Evolutionary conservation across 2,797 vertebrate species (phyloP).

Genomic region (Oreortyx pictus): DNA sequence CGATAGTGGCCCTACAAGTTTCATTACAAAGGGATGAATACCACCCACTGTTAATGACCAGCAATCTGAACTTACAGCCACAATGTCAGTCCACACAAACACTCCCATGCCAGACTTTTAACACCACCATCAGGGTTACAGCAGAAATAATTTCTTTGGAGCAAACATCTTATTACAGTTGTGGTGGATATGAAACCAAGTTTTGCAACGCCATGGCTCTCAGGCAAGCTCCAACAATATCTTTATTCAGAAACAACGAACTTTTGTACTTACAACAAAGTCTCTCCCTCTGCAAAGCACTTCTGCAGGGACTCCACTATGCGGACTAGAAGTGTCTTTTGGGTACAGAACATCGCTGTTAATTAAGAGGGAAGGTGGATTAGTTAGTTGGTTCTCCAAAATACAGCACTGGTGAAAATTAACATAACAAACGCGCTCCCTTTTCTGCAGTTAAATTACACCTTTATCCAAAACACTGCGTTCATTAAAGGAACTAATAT

Average conservation of each 20-base stretch:
- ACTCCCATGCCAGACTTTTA: background rate
- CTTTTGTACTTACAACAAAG: constrained; percentile 89
- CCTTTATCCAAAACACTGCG: constrained; percentile 11
- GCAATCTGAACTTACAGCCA: constrained; percentile 24
- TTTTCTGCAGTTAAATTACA: constrained; percentile 49
- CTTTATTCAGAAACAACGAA: background rate
- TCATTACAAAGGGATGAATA: background rate
- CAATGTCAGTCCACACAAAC: background rate
- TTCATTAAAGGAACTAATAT: constrained; percentile 56
- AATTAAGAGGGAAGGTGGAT: constrained; percentile 25
- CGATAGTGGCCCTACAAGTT: constrained; percentile 1
- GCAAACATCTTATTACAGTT: background rate
- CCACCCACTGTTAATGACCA: constrained; percentile 10
- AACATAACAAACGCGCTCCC: constrained; percentile 23
- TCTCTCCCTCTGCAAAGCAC: constrained; percentile 95
- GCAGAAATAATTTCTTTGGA: background rate
- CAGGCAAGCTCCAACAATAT: background rate
- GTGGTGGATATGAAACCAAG: background rate
- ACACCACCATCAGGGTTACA: constrained; percentile 2
- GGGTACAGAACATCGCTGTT: constrained; percentile 95
- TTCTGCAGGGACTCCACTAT: constrained; percentile 95
- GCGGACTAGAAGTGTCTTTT: constrained; percentile 94
- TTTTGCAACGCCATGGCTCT: background rate
- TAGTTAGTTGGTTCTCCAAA: constrained; percentile 7
- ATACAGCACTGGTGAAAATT: background rate